Conservation (phyloP, 2,113 vertebrate genomes). For the Protobothrops mucrosquamatus region DNA sequence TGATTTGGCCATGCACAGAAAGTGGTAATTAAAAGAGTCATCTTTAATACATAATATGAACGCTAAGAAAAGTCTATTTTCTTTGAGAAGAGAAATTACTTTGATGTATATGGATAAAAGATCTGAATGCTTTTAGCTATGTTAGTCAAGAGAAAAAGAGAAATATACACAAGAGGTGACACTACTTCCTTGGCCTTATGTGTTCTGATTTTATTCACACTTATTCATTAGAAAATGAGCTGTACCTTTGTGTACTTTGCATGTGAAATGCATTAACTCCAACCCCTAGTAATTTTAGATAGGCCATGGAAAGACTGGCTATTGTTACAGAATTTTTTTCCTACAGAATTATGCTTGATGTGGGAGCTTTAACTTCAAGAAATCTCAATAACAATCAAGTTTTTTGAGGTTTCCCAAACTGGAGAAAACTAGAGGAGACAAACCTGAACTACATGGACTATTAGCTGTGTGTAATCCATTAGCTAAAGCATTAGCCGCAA, state of each 20-base stretch:
- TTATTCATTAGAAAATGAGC: neutral
- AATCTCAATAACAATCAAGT: neutral
- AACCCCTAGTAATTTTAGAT: neutral
- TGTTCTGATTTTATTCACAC: neutral
- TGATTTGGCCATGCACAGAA: neutral
- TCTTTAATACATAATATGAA: conserved; percentile 5
- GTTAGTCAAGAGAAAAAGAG: neutral
- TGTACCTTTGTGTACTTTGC: neutral
- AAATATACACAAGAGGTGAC: neutral
- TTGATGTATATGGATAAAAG: neutral
- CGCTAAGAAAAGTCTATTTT: conserved; percentile 8
- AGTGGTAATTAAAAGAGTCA: conserved; percentile 13
- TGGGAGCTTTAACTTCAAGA: neutral
- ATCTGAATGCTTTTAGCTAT: neutral
- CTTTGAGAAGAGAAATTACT: neutral
- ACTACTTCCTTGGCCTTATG: neutral
- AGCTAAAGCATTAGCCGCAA: neutral
- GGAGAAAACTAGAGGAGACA: neutral
- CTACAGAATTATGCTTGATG: neutral
- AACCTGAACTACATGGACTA: neutral
- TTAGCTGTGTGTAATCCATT: neutral
- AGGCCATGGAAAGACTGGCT: neutral
- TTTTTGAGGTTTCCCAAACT: neutral
- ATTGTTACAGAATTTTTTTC: neutral
- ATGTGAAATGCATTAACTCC: neutral